phyloP scores from a whole-genome alignment of 2,888 invertebrate genomes.

The Gnatocerus cornutus region DNA sequence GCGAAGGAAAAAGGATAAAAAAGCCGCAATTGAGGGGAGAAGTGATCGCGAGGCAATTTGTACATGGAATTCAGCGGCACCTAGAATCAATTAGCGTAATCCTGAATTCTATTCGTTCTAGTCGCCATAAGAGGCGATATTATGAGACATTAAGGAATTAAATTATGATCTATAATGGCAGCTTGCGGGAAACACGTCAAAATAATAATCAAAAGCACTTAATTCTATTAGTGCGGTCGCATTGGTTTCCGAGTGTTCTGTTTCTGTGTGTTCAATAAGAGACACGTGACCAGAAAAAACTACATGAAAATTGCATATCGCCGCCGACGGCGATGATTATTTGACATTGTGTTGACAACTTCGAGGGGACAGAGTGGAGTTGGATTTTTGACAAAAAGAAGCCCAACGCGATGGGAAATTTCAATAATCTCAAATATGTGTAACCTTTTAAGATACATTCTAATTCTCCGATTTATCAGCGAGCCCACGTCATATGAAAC shows the following conservation, averaged over 20 bases:
- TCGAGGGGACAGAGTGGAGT: conserved; percentile 12
- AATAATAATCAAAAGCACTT: conserved; percentile 57
- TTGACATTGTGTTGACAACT: conserved; percentile 47
- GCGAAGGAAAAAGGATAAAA: conserved; percentile 16
- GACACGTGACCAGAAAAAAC: conserved; percentile 53
- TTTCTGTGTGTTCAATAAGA: conserved; percentile 40
- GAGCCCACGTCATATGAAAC: conserved; percentile 6
- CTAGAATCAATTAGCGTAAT: conserved; percentile 43
- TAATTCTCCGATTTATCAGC: no score
- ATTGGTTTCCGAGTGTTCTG: conserved; percentile 30
- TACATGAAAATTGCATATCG: conserved; percentile 56
- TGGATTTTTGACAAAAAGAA: no score
- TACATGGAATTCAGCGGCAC: conserved; percentile 40
- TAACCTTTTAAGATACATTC: no score
- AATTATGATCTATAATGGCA: conserved; percentile 44
- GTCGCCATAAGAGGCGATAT: conserved; percentile 28
- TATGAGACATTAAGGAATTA: conserved; percentile 47
- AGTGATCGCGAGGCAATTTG: conserved; percentile 8
- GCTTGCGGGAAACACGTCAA: conserved; percentile 52
- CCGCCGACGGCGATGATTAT: conserved; percentile 48
- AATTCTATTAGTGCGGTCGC: conserved; percentile 53
- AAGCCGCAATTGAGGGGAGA: conserved; percentile 14
- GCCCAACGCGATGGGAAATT: no score
- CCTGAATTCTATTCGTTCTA: conserved; percentile 39
- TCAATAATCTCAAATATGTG: no score